Evolutionary conservation across 2,797 vertebrate genomes (phyloP).

Genomic region (Novumbra hubbsi): DNA sequence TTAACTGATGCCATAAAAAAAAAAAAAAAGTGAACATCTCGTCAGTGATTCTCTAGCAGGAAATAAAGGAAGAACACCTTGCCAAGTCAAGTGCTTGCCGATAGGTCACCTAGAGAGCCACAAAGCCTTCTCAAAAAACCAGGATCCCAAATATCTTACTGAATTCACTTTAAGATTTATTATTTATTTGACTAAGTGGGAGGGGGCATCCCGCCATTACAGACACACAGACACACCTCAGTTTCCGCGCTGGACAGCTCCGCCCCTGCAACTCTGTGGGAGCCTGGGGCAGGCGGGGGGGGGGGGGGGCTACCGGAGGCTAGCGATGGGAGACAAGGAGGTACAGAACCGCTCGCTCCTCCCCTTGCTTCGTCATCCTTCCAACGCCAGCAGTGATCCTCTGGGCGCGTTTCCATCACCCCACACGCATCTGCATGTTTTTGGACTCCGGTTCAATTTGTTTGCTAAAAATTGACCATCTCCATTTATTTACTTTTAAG

Average conservation of each 20-base stretch:
- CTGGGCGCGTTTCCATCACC: background rate
- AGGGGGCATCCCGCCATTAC: slow-evolving; percentile 75
- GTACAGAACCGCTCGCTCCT: slow-evolving; percentile 46
- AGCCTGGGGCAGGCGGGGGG: slow-evolving; percentile 46
- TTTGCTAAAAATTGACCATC: slow-evolving; percentile 21
- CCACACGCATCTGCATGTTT: slow-evolving; percentile 13
- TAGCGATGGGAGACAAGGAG: slow-evolving; percentile 48
- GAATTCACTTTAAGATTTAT: slow-evolving; percentile 51
- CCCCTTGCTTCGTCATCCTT: slow-evolving; percentile 35
- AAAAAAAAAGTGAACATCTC: slow-evolving; percentile 30
- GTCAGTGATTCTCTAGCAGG: slow-evolving; percentile 62
- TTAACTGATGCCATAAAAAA: slow-evolving; percentile 41
- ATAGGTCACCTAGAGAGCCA: slow-evolving; percentile 32
- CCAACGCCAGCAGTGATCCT: slow-evolving; percentile 45
- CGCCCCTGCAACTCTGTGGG: slow-evolving; percentile 34
- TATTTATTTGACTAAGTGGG: slow-evolving; percentile 48
- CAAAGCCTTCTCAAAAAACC: slow-evolving; percentile 24
- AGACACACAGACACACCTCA: slow-evolving; percentile 81
- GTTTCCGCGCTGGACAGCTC: slow-evolving; percentile 63
- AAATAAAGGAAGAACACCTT: slow-evolving; percentile 31
- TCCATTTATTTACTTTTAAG: slow-evolving; percentile 28
- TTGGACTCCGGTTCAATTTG: slow-evolving; percentile 6
- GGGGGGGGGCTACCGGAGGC: slow-evolving; percentile 41
- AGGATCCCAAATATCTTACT: slow-evolving; percentile 75
- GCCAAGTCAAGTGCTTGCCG: slow-evolving; percentile 66